Base-by-base conservation (phyloP, 2,797 vertebrate species). In the Orestias chungarensis region DNA sequence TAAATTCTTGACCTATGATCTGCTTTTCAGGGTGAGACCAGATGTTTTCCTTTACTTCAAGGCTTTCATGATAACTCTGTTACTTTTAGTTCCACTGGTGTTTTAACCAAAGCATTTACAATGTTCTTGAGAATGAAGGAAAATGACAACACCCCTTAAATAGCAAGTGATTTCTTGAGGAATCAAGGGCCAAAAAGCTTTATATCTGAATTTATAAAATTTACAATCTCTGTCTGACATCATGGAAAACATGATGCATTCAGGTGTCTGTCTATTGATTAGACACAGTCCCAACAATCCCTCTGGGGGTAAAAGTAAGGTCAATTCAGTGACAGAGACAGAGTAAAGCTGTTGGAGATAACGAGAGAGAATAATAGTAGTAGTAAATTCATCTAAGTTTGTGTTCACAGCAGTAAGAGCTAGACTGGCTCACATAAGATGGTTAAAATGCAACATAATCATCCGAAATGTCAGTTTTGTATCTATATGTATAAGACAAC, bases 161-260 rank as follows among this genome's bases (percentile, higher is more conserved):
- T 23, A 4, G 18, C 29, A 11, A 31, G 27, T 4, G 18, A 18
- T 31, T 31, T 49, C 18, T 68, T 68, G 44, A 40, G 38, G 27
- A 52, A 73, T 50, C 18, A 29, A 1, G 61, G 44, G 1, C 4
- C 27, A 68, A 25, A 71, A 6, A 9, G 38, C 43, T 73, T 55
- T 1, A 69, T 50, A n/a, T 29, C 6, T 43, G 25, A 43, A 6
- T 6, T 42, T 47, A 9, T 0, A 54, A 65, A 55, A 8, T 12
- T 27, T 3, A 25, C 42, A 42, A 25, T n/a, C 23, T 14, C 25
- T 33, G 59, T 68, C 65, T 29, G 50, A 52, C 46, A 57, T 78
- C 47, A 69, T 77, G 73, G 75, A 84, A 76, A 78, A 29, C 0
- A 29, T 31, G 52, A 74, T 68, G 55, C 23, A 65, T 44, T 54